Percentiles rank a stretch among this genome's conserved stretches.
Conservation (phyloP, 2,113 vertebrate genomes). For the Cyphomyrus discorhynchus region DNA sequence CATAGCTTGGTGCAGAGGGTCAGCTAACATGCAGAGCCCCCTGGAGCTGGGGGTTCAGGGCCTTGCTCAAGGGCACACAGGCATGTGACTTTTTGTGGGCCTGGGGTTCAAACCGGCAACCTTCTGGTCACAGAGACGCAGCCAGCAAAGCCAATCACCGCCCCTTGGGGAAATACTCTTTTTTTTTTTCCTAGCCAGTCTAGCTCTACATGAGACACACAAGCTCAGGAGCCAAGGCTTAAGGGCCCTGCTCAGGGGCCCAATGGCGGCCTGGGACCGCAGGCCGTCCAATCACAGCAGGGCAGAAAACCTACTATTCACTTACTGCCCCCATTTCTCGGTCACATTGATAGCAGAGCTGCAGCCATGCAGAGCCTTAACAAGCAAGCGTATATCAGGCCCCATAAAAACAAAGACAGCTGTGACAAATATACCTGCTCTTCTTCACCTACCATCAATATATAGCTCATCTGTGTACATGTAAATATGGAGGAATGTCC, state of each 20-base stretch:
- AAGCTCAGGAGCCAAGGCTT: neutral
- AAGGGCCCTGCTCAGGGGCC: neutral
- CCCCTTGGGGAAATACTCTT: neutral
- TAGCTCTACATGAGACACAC: neutral
- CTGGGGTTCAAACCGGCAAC: neutral
- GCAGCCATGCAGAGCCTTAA: neutral
- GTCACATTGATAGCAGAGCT: neutral
- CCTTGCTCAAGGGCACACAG: neutral
- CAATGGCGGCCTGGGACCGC: neutral
- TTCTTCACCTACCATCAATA: neutral
- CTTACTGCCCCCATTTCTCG: neutral
- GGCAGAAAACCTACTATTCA: neutral
- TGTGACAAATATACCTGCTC: neutral
- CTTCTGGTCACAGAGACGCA: neutral
- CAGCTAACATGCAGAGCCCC: neutral
- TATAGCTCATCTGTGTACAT: neutral
- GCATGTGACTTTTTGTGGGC: neutral
- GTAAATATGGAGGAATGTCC: neutral
- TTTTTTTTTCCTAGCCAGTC: neutral
- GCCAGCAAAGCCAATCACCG: neutral
- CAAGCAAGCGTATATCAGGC: neutral
- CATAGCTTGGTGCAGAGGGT: neutral
- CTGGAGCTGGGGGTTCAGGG: neutral
- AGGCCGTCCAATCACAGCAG: neutral
- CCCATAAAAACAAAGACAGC: neutral